Evolutionary conservation across 1,140 invertebrate genomes (phyloP).

Genomic region (Brachionus sp.): DNA sequence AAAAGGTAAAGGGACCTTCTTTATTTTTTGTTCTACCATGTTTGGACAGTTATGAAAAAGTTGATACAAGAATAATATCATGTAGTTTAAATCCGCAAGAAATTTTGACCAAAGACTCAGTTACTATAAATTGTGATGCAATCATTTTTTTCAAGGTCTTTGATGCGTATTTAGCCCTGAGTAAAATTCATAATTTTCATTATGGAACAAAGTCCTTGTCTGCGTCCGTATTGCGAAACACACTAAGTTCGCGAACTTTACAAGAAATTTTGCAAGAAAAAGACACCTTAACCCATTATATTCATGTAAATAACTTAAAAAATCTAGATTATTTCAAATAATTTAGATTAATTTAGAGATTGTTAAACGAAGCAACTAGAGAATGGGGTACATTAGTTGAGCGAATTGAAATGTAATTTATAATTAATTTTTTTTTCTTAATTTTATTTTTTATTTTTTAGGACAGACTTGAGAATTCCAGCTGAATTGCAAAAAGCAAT

Average conservation of each 20-base stretch:
- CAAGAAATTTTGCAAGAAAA: slow-evolving; percentile 43
- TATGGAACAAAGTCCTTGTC: slow-evolving; percentile 41
- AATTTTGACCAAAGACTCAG: slow-evolving; percentile 48
- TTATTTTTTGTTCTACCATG: slow-evolving; percentile 47
- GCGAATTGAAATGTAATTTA: slow-evolving; percentile 39
- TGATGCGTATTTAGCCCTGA: slow-evolving; percentile 44
- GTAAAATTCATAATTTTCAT: slow-evolving; percentile 45
- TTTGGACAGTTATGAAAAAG: slow-evolving; percentile 40
- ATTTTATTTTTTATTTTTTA: not conserved
- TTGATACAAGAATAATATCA: slow-evolving; percentile 46
- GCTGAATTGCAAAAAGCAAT: slow-evolving; percentile 53
- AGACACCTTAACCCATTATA: not conserved
- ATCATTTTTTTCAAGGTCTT: slow-evolving; percentile 42
- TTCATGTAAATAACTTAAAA: not conserved
- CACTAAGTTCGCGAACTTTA: slow-evolving; percentile 40
- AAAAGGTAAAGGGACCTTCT: slow-evolving; percentile 44
- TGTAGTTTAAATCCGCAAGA: slow-evolving; percentile 47
- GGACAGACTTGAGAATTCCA: slow-evolving; percentile 50
- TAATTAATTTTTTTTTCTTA: not conserved
- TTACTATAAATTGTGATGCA: slow-evolving; percentile 47
- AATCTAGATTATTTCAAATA: not conserved
- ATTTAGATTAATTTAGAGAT: not conserved
- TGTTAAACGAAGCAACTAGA: not conserved
- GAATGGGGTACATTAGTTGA: slow-evolving; percentile 44
- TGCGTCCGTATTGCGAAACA: slow-evolving; percentile 46